These are phyloP conservation scores for Cyclophora albipunctata DNA, from an alignment of 2,888 invertebrate genomes.

Conservation along the genomic window DNA sequence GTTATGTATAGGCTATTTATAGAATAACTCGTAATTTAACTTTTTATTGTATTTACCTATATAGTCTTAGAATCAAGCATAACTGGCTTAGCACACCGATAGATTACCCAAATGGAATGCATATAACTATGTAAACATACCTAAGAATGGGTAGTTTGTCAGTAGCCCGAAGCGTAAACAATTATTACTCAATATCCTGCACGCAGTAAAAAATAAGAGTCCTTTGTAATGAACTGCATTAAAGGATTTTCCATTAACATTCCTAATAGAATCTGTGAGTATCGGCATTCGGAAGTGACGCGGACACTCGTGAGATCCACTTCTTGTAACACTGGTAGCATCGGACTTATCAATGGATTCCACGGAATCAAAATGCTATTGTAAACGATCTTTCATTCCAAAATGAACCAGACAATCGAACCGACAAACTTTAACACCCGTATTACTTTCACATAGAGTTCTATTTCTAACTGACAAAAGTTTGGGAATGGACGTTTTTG, in stretches of 20 bases:
- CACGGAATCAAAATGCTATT: slow-evolving; percentile 69
- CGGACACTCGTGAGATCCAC: slow-evolving; percentile 56
- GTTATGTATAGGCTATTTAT: too few relatives aligned
- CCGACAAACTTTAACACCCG: slow-evolving; percentile 25
- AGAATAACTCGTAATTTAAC: too few relatives aligned
- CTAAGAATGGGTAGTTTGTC: too few relatives aligned
- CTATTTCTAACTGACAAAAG: slow-evolving; percentile 21
- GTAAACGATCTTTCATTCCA: slow-evolving; percentile 61
- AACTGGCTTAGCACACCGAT: too few relatives aligned
- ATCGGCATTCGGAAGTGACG: slow-evolving; percentile 22
- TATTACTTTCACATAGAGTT: slow-evolving; percentile 33
- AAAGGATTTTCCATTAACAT: slow-evolving; percentile 22
- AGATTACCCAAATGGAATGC: too few relatives aligned
- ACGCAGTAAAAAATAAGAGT: too few relatives aligned
- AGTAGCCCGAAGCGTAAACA: too few relatives aligned
- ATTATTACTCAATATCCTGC: too few relatives aligned
- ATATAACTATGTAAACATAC: too few relatives aligned
- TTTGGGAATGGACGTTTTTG: slow-evolving; percentile 44
- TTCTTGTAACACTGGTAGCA: slow-evolving; percentile 72
- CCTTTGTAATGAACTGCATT: not conserved
- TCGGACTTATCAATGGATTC: slow-evolving; percentile 72
- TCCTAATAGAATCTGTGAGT: slow-evolving; percentile 15
- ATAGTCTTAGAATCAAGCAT: too few relatives aligned
- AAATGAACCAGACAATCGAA: slow-evolving; percentile 48
- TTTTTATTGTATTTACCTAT: too few relatives aligned